These are phyloP conservation scores for Tursiops truncatus DNA, from an alignment of 2,113 vertebrate genomes.

Conservation along the genomic window DNA sequence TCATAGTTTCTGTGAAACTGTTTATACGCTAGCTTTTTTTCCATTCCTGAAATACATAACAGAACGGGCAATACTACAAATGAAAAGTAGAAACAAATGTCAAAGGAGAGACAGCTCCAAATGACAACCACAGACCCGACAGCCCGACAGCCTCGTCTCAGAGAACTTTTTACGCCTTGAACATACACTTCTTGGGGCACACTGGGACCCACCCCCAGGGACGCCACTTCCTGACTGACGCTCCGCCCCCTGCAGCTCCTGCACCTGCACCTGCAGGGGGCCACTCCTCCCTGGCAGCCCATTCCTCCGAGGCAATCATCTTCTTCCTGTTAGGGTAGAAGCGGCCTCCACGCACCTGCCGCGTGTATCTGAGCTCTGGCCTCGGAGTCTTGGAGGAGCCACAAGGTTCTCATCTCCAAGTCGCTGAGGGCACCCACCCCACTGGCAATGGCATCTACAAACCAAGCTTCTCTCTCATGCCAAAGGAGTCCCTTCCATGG, in stretches of 20 bases:
- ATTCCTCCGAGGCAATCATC: fast-evolving
- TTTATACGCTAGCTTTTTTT: not conserved
- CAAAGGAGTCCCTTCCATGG: not conserved
- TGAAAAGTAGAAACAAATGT: fast-evolving
- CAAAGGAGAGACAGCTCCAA: not conserved
- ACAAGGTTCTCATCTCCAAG: not conserved
- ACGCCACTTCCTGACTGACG: fast-evolving
- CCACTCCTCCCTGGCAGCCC: not conserved
- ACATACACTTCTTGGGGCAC: fast-evolving
- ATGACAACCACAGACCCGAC: fast-evolving
- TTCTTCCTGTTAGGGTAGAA: fast-evolving
- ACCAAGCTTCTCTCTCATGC: fast-evolving
- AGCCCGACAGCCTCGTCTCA: fast-evolving
- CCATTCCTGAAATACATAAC: fast-evolving
- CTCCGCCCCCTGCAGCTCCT: not conserved
- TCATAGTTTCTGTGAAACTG: not conserved
- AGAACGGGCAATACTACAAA: fast-evolving
- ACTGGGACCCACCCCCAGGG: fast-evolving
- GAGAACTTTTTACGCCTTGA: fast-evolving
- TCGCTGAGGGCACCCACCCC: not conserved
- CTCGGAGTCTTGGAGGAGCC: not conserved
- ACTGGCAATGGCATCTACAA: not conserved
- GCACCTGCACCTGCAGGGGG: fast-evolving
- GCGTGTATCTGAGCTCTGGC: not conserved
- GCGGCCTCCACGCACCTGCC: fast-evolving